Percentiles rank a stretch among this genome's conserved stretches.
These are phyloP conservation scores for Sweltsa coloradensis DNA, from an alignment of 1,140 invertebrate genomes.

Conservation along the genomic window DNA sequence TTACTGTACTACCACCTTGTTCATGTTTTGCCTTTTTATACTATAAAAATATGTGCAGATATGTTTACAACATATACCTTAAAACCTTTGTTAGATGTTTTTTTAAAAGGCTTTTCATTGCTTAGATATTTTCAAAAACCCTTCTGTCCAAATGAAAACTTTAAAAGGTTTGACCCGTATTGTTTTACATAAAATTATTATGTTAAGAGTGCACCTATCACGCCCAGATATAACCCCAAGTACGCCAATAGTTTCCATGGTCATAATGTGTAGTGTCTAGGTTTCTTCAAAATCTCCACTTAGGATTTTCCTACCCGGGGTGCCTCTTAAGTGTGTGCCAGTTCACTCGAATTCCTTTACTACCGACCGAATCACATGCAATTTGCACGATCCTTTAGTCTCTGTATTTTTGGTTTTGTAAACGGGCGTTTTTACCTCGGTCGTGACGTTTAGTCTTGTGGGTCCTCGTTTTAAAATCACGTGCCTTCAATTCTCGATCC, in stretches of 20 bases:
- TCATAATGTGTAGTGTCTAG: no score
- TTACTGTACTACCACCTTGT: constrained; percentile 8
- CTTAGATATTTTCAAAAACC: not conserved
- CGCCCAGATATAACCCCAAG: no score
- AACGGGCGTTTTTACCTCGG: not conserved
- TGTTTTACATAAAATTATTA: not conserved
- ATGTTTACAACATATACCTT: no score
- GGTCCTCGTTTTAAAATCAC: constrained; percentile 9
- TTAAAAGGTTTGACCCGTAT: not conserved
- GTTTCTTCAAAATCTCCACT: constrained; percentile 13
- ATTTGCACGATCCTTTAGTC: constrained; percentile 6
- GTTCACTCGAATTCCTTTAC: constrained; percentile 10
- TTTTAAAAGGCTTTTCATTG: constrained; percentile 1
- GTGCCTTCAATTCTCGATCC: constrained; percentile 12
- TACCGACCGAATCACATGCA: constrained; percentile 10
- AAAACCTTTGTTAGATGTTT: constrained; percentile 9
- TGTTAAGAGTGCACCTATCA: no score
- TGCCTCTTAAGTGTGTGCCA: constrained; percentile 12
- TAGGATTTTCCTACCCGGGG: constrained; percentile 12
- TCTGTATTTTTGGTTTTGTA: constrained; percentile 8
- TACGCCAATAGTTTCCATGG: no score
- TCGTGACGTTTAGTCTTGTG: constrained; percentile 3
- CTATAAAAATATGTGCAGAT: constrained; percentile 4
- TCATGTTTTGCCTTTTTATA: constrained; percentile 11
- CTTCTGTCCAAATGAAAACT: not conserved